Base-by-base conservation (phyloP, 2,888 invertebrate genomes). In the Tetheella fluctuosa region DNA sequence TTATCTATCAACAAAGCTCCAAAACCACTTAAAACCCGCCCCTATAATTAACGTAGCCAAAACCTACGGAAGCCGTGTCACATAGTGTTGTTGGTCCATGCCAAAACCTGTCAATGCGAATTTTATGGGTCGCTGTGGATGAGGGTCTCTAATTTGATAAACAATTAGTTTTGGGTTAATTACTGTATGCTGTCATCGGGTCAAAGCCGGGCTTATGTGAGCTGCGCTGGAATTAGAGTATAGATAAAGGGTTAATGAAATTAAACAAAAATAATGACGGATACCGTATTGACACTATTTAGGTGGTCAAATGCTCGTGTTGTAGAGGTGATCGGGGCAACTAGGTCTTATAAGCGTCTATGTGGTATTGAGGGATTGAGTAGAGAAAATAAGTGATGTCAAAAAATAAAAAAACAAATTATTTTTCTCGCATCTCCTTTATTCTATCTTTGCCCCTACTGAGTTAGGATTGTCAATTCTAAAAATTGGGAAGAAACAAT, bases 141-240 rank as follows among this genome's bases (percentile, higher is more conserved):
- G 70, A 78, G 77, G 79, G 80, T 78, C 64, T 54, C 61, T 77
- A 77, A 77, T 76, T 78, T 70, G 71, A 76, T 76, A 78, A 74
- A 73, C 76, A 76, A 74, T 74, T 70, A 71, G 64, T 71, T 67
- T 60, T 48, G 69, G 72, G 69, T 66, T 73, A 74, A 74, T 77
- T 72, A 76, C 68, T 69, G 64, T 55, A 20, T 30, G 55, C 17
- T 34, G 55, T 23, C 55, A 20, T 20, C 34, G 12, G n/a, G n/a
- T 1, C 20, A 20, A 48, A 48, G 48, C 48, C 20, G 17, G 48
- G 20, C 20, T 48, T 48, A 48, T 10, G 20, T 10, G 48, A 48
- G 48, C n/a, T 39, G n/a, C 6, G 5, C 42, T 42, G 17, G 17
- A 34, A 13, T 34, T 34, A 34, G 34, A 34, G 34, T 20, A 20